Evolutionary conservation across 1,140 invertebrate genomes (phyloP).

Genomic region (Drosophila eugracilis): DNA sequence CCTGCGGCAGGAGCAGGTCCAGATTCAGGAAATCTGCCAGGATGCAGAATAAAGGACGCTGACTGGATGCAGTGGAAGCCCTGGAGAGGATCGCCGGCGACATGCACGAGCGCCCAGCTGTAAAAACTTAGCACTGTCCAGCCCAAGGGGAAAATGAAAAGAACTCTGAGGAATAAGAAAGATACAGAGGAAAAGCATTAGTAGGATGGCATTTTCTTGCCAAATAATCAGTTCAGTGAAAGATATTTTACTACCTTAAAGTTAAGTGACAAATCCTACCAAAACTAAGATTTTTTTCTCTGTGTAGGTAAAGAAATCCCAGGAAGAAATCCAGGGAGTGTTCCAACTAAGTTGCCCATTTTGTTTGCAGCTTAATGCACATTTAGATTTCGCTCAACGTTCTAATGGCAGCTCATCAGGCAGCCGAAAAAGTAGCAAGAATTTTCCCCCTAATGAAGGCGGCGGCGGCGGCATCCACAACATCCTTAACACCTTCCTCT

Average conservation of each 20-base stretch:
- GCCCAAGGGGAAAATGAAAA: slow-evolving; percentile 27
- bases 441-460: slow-evolving; percentile 40
- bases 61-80: slow-evolving; percentile 13
- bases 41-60: slow-evolving; percentile 4
- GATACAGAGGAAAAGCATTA: slow-evolving; percentile 4
- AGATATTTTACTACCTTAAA: no score
- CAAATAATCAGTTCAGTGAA: neutral
- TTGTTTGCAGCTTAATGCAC: slow-evolving; percentile 52
- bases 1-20: slow-evolving; percentile 57
- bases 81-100: slow-evolving; percentile 48
- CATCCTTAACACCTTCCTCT: slow-evolving; percentile 58
- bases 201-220: neutral
- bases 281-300: neutral
- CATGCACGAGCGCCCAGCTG: slow-evolving; percentile 59
- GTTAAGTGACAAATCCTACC: no score
- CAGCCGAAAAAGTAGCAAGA: slow-evolving; percentile 19
- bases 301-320: slow-evolving; percentile 6
- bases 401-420: slow-evolving; percentile 67
- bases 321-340: neutral
- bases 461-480: slow-evolving; percentile 8
- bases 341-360: slow-evolving; percentile 55
- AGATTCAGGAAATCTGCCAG: slow-evolving; percentile 25
- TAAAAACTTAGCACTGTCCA: slow-evolving; percentile 45
- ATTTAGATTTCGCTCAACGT: slow-evolving; percentile 57
- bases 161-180: slow-evolving; percentile 13